A percentile compares a stretch with the other conserved stretches of the same genome.
These are phyloP conservation scores for Nannobrachium achirus DNA, from an alignment of 2,113 vertebrate species.

Conservation along the genomic window DNA sequence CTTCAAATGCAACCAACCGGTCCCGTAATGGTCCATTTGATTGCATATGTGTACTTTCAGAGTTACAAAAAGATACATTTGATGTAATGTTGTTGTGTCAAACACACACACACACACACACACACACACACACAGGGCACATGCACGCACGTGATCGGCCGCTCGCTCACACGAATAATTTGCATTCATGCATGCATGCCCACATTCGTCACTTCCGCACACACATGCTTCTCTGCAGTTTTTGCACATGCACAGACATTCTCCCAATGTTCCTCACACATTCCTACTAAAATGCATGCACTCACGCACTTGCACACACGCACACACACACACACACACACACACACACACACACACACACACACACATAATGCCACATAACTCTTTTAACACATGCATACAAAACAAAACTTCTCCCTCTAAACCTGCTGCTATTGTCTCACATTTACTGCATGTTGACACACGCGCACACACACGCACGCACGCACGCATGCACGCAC, in stretches of 20 bases:
- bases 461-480: background rate
- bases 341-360: conserved; percentile 8
- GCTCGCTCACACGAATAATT: background rate
- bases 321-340: conserved; percentile 7
- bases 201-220: background rate
- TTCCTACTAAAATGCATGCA: background rate
- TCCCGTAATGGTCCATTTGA: too few species aligned
- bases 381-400: background rate
- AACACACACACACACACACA: background rate
- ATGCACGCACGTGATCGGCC: background rate
- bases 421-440: conserved; percentile 48
- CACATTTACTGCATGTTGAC: conserved; percentile 24
- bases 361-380: conserved; percentile 1
- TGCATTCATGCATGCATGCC: background rate
- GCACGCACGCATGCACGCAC: conserved; percentile 12
- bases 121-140: background rate
- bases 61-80: too few species aligned
- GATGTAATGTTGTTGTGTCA: too few species aligned
- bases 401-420: conserved; percentile 28
- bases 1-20: too few species aligned
- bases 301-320: background rate
- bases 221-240: too few species aligned
- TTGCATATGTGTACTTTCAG: too few species aligned
- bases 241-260: too few species aligned
- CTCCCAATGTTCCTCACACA: too few species aligned